These are phyloP conservation scores for Sphecodes monilicornis DNA, from an alignment of 2,888 invertebrate genomes.

Conservation along the genomic window DNA sequence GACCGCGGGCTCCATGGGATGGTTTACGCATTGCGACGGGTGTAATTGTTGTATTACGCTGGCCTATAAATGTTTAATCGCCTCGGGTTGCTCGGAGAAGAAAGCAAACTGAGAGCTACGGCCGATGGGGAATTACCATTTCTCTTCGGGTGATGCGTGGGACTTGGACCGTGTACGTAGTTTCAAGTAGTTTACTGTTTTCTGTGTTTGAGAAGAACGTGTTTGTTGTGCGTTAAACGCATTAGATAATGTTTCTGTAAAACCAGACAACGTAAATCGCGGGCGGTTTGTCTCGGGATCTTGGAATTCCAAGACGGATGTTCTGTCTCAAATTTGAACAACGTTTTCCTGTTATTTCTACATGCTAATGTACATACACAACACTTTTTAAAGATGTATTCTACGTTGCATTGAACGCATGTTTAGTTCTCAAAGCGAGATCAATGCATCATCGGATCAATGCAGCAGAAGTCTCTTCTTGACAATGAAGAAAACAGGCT, in stretches of 20 bases:
- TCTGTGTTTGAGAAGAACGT: background rate
- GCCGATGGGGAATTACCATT: background rate
- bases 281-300: background rate
- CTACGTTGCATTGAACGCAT: too few relatives aligned
- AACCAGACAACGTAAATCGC: background rate
- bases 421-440: too few relatives aligned
- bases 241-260: background rate
- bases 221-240: background rate
- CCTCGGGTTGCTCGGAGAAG: background rate
- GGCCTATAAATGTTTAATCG: constrained; percentile 1
- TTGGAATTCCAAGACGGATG: background rate
- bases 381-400: too few relatives aligned
- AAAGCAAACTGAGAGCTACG: background rate
- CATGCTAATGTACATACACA: too few relatives aligned
- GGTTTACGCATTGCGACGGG: background rate
- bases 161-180: background rate
- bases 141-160: background rate
- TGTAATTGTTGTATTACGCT: constrained; percentile 2
- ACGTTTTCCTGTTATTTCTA: too few relatives aligned
- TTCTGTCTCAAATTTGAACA: too few relatives aligned
- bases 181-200: background rate
- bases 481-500: too few relatives aligned
- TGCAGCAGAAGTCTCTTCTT: too few relatives aligned
- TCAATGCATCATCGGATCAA: too few relatives aligned
- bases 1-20: background rate